These are phyloP conservation scores for Drosophila insularis DNA, from an alignment of 1,140 invertebrate genomes.

Conservation along the genomic window DNA sequence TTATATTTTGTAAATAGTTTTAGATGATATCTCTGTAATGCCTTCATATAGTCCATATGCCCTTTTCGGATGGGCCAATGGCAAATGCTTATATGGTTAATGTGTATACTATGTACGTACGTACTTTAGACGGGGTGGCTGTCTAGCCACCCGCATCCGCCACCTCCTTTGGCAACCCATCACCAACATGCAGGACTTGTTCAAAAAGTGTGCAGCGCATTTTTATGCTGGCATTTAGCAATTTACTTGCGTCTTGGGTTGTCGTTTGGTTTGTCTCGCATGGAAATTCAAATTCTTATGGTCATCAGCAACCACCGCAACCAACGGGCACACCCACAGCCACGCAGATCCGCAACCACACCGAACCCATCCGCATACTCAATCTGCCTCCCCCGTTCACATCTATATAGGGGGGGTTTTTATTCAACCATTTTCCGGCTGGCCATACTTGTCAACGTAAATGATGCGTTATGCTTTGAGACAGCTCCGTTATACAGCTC, in stretches of 20 bases:
- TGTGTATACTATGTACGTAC: constrained; percentile 2
- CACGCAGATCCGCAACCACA: not conserved
- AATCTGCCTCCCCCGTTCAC: too few relatives aligned
- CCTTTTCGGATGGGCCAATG: not conserved
- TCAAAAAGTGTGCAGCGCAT: constrained; percentile 15
- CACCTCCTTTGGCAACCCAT: not conserved
- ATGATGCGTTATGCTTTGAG: constrained; percentile 14
- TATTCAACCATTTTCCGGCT: constrained; percentile 17
- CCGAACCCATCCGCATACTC: too few relatives aligned
- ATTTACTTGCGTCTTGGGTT: constrained; percentile 16
- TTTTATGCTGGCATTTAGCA: constrained; percentile 22
- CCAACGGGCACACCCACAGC: not conserved
- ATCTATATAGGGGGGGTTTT: not conserved
- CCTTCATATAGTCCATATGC: not conserved
- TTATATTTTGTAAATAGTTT: too few relatives aligned
- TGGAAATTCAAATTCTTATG: constrained; percentile 20
- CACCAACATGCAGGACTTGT: not conserved
- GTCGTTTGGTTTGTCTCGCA: constrained; percentile 9
- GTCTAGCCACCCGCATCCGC: constrained; percentile 10
- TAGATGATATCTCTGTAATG: too few relatives aligned
- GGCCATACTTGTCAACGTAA: constrained; percentile 12
- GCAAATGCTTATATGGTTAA: constrained; percentile 5
- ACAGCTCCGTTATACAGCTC: not conserved
- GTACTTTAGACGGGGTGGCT: not conserved
- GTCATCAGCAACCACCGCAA: constrained; percentile 8